phyloP scores from a whole-genome alignment of 1,140 invertebrate genomes.

The Nymphalis io region DNA sequence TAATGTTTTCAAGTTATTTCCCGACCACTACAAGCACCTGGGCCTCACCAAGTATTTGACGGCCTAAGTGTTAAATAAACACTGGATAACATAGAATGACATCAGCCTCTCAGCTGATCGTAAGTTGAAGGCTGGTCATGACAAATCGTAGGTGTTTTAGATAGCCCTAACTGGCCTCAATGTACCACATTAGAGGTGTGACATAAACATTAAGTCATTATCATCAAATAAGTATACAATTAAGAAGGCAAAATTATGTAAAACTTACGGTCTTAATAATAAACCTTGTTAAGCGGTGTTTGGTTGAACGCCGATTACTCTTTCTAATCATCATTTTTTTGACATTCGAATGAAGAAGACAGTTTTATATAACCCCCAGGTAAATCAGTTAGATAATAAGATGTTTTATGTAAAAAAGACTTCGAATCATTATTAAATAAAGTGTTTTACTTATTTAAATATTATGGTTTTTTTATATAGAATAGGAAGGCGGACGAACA shows the following conservation, averaged over 20 bases:
- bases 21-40: constrained; percentile 14
- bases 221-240: not conserved
- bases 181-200: constrained; percentile 39
- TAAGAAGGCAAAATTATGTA: not conserved
- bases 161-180: constrained; percentile 46
- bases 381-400: too few species aligned
- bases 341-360: too few species aligned
- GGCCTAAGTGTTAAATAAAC: constrained; percentile 53
- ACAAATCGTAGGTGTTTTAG: constrained; percentile 43
- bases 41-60: constrained; percentile 33
- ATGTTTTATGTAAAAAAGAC: too few species aligned
- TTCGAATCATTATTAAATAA: too few species aligned
- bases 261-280: not conserved
- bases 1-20: not conserved
- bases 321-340: too few species aligned
- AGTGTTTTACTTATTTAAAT: too few species aligned
- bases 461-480: too few species aligned
- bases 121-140: constrained; percentile 70
- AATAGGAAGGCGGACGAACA: too few species aligned
- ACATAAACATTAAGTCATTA: not conserved
- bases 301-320: too few species aligned
- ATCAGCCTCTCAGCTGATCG: constrained; percentile 68
- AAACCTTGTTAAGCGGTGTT: too few species aligned
- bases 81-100: constrained; percentile 60
- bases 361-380: too few species aligned